Evolutionary conservation across 37 sponge, comb jelly and placozoan genomes (phyloP).

Genomic region (Hormiphora californensis): DNA sequence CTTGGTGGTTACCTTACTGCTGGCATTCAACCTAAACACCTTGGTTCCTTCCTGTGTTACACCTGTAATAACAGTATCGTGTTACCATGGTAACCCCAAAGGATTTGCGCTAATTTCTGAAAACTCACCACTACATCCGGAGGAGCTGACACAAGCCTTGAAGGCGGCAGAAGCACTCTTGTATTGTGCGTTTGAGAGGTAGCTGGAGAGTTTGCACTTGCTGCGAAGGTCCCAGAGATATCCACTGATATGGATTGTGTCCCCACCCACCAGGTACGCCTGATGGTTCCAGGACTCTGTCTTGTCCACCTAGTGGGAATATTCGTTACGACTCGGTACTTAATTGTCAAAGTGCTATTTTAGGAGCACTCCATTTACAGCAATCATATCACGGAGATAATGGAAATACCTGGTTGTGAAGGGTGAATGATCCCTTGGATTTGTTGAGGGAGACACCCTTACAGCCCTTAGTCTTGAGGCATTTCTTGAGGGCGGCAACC

Average conservation of each 20-base stretch:
- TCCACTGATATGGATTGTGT: neutral
- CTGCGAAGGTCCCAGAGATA: neutral
- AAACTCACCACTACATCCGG: too few species aligned
- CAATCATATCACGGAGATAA: too few species aligned
- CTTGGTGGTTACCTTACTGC: neutral
- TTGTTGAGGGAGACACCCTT: neutral
- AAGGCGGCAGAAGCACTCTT: neutral
- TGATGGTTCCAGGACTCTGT: neutral
- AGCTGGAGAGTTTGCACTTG: neutral
- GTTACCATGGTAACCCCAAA: too few species aligned
- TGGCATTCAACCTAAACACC: neutral
- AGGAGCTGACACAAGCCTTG: neutral
- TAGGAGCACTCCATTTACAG: too few species aligned
- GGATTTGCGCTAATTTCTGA: too few species aligned
- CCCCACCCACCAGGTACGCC: neutral
- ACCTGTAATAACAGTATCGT: too few species aligned
- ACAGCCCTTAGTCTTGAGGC: neutral
- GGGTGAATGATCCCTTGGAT: neutral
- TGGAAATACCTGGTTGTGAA: neutral
- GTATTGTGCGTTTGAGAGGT: constrained; percentile 2
- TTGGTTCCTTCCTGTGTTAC: neutral
- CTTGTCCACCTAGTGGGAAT: neutral
- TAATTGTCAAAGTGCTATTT: too few species aligned
- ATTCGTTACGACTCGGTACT: neutral
- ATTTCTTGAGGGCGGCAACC: neutral